These are phyloP conservation scores for Daubentonia madagascariensis DNA, from an alignment of 2,113 vertebrate genomes.

Conservation along the genomic window DNA sequence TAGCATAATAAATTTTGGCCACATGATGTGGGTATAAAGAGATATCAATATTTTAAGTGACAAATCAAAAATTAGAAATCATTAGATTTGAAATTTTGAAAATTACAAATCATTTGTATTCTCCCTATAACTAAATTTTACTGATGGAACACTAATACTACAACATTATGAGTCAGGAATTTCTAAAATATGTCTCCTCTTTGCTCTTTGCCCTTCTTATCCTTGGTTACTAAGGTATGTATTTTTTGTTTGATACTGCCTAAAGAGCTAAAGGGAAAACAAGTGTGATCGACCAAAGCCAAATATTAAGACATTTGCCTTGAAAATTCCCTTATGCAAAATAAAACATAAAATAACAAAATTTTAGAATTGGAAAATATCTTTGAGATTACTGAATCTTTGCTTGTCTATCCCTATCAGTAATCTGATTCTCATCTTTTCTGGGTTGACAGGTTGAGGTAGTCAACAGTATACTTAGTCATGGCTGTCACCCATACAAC, in stretches of 20 bases:
- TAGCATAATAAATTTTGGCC: background rate
- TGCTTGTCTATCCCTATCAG: background rate
- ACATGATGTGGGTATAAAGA: background rate
- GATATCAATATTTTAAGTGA: background rate
- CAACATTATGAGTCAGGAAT: background rate
- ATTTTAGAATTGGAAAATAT: background rate
- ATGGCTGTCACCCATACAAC: background rate
- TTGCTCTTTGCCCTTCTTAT: background rate
- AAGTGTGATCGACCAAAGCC: background rate
- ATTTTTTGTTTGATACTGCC: background rate
- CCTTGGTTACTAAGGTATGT: background rate
- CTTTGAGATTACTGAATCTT: background rate
- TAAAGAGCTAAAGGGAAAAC: background rate
- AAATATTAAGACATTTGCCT: background rate
- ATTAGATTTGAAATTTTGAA: no score
- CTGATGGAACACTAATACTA: background rate
- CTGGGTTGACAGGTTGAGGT: background rate
- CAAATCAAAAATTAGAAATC: background rate
- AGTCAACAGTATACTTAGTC: background rate
- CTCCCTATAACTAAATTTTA: background rate
- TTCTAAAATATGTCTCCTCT: background rate
- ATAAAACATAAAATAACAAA: background rate
- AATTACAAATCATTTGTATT: no score
- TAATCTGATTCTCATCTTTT: background rate
- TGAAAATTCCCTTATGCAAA: background rate